These are phyloP conservation scores for Harpalus rubripes DNA, from an alignment of 2,888 invertebrate species.

Conservation along the genomic window DNA sequence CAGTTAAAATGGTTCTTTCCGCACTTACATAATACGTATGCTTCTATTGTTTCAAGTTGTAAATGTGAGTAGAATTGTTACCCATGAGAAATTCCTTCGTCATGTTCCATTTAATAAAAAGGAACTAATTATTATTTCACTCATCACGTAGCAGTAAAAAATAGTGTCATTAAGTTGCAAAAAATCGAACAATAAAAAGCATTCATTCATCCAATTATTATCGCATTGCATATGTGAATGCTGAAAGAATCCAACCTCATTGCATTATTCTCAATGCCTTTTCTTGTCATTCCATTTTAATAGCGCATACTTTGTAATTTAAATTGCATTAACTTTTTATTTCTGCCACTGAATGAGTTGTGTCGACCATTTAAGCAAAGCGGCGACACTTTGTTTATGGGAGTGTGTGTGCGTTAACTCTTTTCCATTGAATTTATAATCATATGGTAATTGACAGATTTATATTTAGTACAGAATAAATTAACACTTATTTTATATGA, in stretches of 20 bases:
- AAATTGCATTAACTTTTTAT: slow-evolving; percentile 50
- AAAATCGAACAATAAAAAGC: background rate
- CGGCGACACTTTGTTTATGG: slow-evolving; percentile 5
- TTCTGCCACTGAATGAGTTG: slow-evolving; percentile 33
- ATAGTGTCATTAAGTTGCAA: background rate
- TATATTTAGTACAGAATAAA: slow-evolving; percentile 25
- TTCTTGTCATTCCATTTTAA: slow-evolving; percentile 47
- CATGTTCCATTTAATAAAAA: background rate
- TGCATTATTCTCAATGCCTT: slow-evolving; percentile 49
- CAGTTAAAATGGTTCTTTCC: too few relatives aligned
- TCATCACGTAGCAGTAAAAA: background rate
- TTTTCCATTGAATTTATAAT: slow-evolving; percentile 7
- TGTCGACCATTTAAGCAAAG: background rate
- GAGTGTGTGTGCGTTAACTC: background rate
- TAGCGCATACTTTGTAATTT: slow-evolving; percentile 49
- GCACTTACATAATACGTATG: too few relatives aligned
- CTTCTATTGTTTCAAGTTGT: too few relatives aligned
- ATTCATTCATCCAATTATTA: slow-evolving; percentile 3
- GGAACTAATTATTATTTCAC: background rate
- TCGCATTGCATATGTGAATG: background rate
- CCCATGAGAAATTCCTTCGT: background rate
- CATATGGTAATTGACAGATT: background rate
- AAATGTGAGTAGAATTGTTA: too few relatives aligned
- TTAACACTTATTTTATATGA: slow-evolving; percentile 34
- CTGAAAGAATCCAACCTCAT: slow-evolving; percentile 22